These are phyloP conservation scores for Borostomias antarcticus DNA, from an alignment of 2,797 vertebrate genomes.

Conservation along the genomic window DNA sequence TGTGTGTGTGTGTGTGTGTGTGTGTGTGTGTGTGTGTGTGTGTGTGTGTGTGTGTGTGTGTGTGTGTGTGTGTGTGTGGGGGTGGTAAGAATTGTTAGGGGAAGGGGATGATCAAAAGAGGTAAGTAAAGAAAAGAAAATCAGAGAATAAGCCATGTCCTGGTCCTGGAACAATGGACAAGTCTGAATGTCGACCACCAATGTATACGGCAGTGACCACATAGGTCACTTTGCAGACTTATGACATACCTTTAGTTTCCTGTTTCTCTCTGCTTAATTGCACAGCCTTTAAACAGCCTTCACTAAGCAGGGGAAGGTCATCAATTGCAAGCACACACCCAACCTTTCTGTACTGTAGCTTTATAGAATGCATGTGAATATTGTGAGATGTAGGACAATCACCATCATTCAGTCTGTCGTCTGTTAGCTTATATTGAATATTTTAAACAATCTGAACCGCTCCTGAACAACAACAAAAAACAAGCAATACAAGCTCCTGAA, in stretches of 20 bases:
- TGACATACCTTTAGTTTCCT: too few relatives aligned
- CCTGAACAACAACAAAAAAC: slow-evolving; percentile 23
- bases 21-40: slow-evolving; percentile 28
- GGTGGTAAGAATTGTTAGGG: too few relatives aligned
- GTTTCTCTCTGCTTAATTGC: too few relatives aligned
- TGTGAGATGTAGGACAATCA: background rate
- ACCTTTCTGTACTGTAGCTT: too few relatives aligned
- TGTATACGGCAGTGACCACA: too few relatives aligned
- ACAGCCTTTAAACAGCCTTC: too few relatives aligned
- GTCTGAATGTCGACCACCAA: too few relatives aligned
- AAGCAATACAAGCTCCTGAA: slow-evolving; percentile 31
- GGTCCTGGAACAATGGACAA: too few relatives aligned
- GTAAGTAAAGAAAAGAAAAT: background rate
- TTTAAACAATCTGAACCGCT: slow-evolving; percentile 5
- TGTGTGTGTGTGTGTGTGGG: too few relatives aligned
- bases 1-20: slow-evolving; percentile 34
- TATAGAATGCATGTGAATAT: background rate
- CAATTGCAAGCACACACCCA: too few relatives aligned
- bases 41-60: slow-evolving; percentile 9
- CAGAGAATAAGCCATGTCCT: background rate
- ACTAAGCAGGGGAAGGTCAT: too few relatives aligned
- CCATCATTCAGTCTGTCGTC: background rate
- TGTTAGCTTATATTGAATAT: slow-evolving; percentile 4
- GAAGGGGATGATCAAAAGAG: background rate
- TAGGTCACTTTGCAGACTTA: too few relatives aligned